Evolutionary conservation across 92 coral and sea anemone genomes (phyloP), one percentile per base, ranked within the genome.

Genomic region (Actinernus sp.): DNA sequence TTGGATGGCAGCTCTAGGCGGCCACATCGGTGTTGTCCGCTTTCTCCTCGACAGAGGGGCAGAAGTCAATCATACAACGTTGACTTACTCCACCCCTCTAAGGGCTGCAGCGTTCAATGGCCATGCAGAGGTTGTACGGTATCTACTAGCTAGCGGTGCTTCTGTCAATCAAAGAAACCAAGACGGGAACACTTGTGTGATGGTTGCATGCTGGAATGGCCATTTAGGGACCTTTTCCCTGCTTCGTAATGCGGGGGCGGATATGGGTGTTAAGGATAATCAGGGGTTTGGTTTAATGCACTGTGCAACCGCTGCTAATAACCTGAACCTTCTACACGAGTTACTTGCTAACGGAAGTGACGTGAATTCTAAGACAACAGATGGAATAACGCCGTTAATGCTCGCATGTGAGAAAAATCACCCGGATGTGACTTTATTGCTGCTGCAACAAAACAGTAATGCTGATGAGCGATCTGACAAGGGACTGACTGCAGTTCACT

Each of bases 171-270:
- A 76, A 26, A 78, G 86, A 26, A 84, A 88, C 61, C 94, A 88
- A 39, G 91, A 88, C 52, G 90, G 94, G 21, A 88, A 88, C 75
- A 88, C 94, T 0, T 83, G 90, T n/a, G 84, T 88, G 11, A 88
- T 88, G 94, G 91, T 88, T 3, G 94, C 94, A 0, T 84, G 90
- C 46, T 83, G 91, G 91, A 83, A 83, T 41, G 94, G 90, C 3
- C 90, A 88, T 25, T 73, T 84, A 14, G 94, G 90, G n/a, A 88
- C 91, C 7, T 83, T 84, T 61, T 62, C 79, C 26, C 55, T 88
- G 14, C 63, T 88, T 39, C 73, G 86, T 43, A 83, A 56, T 11
- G 58, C 90, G 6, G 94, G 94, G 5, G 94, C 94, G 22, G 74
- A 83, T 49, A 74, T 84, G 65, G 43, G 66, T 7, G 79, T 88